phyloP scores from a whole-genome alignment of 2,888 invertebrate species.

The Lycophotia porphyrea region DNA sequence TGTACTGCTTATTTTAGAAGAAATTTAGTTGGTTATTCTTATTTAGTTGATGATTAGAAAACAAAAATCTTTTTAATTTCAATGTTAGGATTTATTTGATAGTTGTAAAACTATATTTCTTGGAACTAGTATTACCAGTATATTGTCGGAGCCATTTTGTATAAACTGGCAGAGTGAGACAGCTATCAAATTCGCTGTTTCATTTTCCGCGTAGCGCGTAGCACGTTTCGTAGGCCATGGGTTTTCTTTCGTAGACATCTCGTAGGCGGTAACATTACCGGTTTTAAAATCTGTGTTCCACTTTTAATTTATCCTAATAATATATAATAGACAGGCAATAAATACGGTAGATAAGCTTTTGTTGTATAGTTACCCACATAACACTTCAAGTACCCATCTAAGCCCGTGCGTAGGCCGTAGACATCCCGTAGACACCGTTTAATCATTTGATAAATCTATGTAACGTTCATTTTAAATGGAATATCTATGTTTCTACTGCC shows the following conservation, averaged over 20 bases:
- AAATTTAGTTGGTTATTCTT: too few species aligned
- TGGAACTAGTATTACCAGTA: too few species aligned
- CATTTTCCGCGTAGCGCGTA: background rate
- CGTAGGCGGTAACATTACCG: background rate
- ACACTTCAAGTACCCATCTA: background rate
- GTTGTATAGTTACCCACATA: background rate
- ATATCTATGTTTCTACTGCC: background rate
- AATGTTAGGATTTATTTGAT: too few species aligned
- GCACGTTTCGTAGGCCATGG: background rate
- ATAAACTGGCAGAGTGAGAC: background rate
- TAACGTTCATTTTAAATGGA: background rate
- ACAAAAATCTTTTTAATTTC: too few species aligned
- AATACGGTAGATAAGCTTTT: background rate
- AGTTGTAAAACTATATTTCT: too few species aligned
- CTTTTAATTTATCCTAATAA: too few species aligned
- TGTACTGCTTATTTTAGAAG: too few species aligned
- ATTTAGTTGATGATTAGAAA: too few species aligned
- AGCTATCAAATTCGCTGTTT: background rate
- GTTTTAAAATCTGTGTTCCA: background rate
- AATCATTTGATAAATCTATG: background rate
- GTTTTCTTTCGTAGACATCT: slow-evolving; percentile 4
- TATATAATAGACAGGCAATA: background rate
- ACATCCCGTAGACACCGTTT: background rate
- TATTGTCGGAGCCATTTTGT: too few species aligned
- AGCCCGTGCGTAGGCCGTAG: background rate